phyloP scores from a whole-genome alignment of 2,888 invertebrate species.

The Gari tellinella region DNA sequence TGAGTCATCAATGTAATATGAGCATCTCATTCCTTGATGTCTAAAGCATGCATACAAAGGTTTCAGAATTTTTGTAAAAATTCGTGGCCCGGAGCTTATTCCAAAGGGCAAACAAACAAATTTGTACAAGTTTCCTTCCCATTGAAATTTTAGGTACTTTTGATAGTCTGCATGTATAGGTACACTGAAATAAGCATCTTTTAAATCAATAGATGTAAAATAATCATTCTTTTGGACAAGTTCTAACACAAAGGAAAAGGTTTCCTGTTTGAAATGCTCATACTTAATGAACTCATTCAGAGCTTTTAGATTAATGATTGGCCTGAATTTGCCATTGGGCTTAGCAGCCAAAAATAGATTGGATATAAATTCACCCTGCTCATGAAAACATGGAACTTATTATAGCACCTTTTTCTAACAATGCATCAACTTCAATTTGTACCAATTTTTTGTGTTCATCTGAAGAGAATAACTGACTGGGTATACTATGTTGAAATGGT shows the following conservation, averaged over 20 bases:
- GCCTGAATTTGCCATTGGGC: background rate
- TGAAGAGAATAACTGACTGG: no score
- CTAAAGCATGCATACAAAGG: slow-evolving; percentile 17
- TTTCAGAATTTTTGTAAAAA: slow-evolving; percentile 49
- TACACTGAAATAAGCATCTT: slow-evolving; percentile 32
- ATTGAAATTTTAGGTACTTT: slow-evolving; percentile 7
- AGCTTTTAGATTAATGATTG: background rate
- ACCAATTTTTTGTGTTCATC: background rate
- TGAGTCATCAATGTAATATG: slow-evolving; percentile 53
- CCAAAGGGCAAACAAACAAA: slow-evolving; percentile 42
- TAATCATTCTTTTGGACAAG: background rate
- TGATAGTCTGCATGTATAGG: slow-evolving; percentile 21
- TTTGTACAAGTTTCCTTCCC: slow-evolving; percentile 25
- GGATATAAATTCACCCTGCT: background rate
- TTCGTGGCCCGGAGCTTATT: slow-evolving; percentile 26
- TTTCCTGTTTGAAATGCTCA: background rate
- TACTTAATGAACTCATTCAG: no score
- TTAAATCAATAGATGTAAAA: no score
- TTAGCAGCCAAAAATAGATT: background rate
- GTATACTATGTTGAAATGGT: no score
- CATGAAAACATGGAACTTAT: background rate
- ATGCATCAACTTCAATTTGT: background rate
- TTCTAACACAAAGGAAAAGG: background rate
- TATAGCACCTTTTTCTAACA: slow-evolving; percentile 9
- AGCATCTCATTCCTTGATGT: slow-evolving; percentile 23